Evolutionary conservation across 1,140 invertebrate species (phyloP).

Genomic region (Aporrectodea caliginosa): DNA sequence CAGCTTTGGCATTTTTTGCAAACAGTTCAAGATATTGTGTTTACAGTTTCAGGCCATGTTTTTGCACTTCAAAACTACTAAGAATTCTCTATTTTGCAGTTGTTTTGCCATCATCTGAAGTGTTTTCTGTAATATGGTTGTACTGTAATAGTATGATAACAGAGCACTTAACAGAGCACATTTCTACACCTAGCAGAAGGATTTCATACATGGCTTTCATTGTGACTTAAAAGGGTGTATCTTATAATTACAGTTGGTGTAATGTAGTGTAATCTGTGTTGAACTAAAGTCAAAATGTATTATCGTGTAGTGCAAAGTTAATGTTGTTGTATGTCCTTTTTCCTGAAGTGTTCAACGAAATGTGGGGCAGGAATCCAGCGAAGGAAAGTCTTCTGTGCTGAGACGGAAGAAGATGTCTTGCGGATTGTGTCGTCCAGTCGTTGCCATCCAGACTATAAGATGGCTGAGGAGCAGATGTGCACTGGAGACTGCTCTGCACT

Average conservation of each 20-base stretch:
- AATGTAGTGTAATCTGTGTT: background rate
- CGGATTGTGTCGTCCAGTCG: constrained; percentile 37
- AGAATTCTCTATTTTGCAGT: too few relatives aligned
- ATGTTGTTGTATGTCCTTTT: background rate
- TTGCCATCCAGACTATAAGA: constrained; percentile 66
- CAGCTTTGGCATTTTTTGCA: too few relatives aligned
- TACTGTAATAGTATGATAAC: background rate
- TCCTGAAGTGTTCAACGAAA: constrained; percentile 19
- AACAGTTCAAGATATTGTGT: too few relatives aligned
- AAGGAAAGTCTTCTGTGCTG: constrained; percentile 77
- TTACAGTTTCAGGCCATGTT: too few relatives aligned
- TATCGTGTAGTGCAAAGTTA: background rate
- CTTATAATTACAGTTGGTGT: background rate
- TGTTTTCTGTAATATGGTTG: too few relatives aligned
- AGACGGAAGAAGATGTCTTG: constrained; percentile 58
- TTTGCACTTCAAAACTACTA: too few relatives aligned
- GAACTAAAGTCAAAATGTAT: too few relatives aligned
- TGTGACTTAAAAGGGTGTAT: background rate
- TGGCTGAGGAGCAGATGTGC: background rate
- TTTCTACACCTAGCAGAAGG: background rate
- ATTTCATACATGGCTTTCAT: background rate
- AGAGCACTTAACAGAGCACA: background rate
- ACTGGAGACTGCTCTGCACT: constrained; percentile 40
- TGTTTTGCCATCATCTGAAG: too few relatives aligned
- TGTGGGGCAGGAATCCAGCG: constrained; percentile 62